Base-by-base conservation (phyloP, 2,797 vertebrate species). In the Pseudochirops cupreus region DNA sequence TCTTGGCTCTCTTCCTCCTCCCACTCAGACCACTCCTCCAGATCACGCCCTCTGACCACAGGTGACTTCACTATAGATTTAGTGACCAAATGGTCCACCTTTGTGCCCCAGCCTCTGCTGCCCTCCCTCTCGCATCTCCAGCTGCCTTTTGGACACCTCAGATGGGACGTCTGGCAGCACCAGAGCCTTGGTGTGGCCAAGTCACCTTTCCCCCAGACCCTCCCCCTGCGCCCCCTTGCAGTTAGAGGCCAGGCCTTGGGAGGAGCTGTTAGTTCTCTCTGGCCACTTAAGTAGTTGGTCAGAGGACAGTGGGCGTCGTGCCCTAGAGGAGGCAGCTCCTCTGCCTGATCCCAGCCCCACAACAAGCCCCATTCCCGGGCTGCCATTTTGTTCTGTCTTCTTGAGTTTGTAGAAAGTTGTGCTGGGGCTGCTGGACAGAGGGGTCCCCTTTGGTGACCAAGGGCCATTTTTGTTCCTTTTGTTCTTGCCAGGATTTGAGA, bases 401-500 rank as follows among this genome's bases (percentile, higher is more conserved):
- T 16, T n/a, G 3, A 67, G 62, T 5, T 6, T 74, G 16, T 31
- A 62, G 31, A 33, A 62, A 33, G 0, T 14, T 14, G 31, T 14
- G 7, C 1, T 59, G 13, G 13, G 31, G 59, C 1, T 33, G 7
- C 1, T 21, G n/a, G n/a, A 39, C 3, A 26, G 7, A 26, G 7
- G 39, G 13, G 0, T 11, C 74, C 39, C 0, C 74, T 87, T 39
- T 39, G 67, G n/a, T 39, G 67, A 7, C 13, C 0, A 21, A 9
- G 67, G 67, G 29, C 5, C 39, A 18, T 39, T 21, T 24, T 1
- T 74, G 67, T 11, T 11, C 16, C 1, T 74, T 74, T 74, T 74
- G 13, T 82, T 26, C 92, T 93, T 91, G 46, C 13, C 97, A 99
- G 99, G 99, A 39, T 99, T 99, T 97, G 99, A 99, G 98, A 99